Evolutionary conservation across 2,888 invertebrate species (phyloP).

Genomic region (Gortyna flavago): DNA sequence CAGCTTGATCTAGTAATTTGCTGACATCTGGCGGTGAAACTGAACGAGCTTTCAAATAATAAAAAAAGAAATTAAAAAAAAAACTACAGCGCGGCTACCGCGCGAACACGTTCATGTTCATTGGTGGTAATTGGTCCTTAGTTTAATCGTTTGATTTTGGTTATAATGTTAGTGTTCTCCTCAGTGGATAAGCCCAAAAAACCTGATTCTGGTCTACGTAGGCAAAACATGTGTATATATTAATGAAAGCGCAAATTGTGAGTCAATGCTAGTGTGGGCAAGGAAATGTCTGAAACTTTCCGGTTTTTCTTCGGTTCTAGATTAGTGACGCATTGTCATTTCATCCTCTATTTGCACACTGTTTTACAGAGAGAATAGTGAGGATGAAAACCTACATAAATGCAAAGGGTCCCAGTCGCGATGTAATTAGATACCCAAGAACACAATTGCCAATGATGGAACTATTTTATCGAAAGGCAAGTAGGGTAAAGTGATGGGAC

Average conservation of each 20-base stretch:
- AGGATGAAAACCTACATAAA: neutral
- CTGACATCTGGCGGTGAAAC: neutral
- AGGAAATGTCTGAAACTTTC: no score
- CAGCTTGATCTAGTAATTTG: slow-evolving; percentile 2
- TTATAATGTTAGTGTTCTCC: neutral
- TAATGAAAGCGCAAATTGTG: no score
- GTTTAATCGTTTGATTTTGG: neutral
- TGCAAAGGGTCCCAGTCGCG: neutral
- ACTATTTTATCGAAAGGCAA: neutral
- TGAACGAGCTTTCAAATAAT: no score
- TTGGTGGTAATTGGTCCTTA: no score
- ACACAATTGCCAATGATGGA: neutral
- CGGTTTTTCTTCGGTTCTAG: neutral
- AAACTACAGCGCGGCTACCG: no score
- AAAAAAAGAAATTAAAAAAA: no score
- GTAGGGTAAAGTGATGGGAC: neutral
- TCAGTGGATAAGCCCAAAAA: neutral
- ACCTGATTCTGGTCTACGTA: neutral
- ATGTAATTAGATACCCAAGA: neutral
- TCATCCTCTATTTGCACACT: no score
- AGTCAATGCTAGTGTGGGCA: no score
- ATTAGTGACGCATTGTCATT: neutral
- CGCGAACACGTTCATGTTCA: no score
- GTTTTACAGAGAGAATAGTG: neutral
- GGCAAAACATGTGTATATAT: neutral